Base-by-base conservation (phyloP, 2,113 vertebrate species). In the Addax nasomaculatus region DNA sequence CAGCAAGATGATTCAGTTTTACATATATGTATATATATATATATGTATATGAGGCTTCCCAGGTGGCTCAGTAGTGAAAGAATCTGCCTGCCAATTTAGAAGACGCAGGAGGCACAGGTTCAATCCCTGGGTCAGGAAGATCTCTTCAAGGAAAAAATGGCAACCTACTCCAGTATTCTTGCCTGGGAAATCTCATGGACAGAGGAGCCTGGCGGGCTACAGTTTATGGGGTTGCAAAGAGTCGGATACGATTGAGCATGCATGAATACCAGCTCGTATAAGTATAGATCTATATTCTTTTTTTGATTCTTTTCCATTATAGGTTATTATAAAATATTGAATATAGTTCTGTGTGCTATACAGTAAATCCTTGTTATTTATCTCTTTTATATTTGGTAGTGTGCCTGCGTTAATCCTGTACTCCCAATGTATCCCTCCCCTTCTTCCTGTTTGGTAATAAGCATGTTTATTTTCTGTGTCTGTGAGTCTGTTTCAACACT, bases 1-100 rank as follows among this genome's bases (percentile, higher is more conserved):
- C 23, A 76, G 70, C 6, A 43, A 76, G 43, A 27, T 13, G 36
- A 76, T 43, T 76, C 70, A 43, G 70, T 76, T 43, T 14, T 43
- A 27, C 6, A 6, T 25, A 25, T 13, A 39, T 12, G 6, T 23
- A 6, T 17, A 49, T 21, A 8, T 21, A 0, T 57, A 9, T 23
- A 23, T 57, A 21, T 73, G n/a, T 70, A 70, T 70, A 70, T 39
- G 70, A 43, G 39, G 70, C 36, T 76, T 76, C 70, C 70, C 39
- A 76, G 70, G 36, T 27, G 39, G 36, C 39, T 76, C 39, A 76
- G 36, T 76, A 43, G 21, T 76, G 39, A 43, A 43, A 43, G 70
- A 76, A 76, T 76, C 39, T 25, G 23, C 70, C 70, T 43, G 23
- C 23, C 39, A 43, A 43, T 76, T 39, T 39, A 76, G 39, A 43